phyloP scores from a whole-genome alignment of 2,113 vertebrate genomes.

The Oryzias melastigma region DNA sequence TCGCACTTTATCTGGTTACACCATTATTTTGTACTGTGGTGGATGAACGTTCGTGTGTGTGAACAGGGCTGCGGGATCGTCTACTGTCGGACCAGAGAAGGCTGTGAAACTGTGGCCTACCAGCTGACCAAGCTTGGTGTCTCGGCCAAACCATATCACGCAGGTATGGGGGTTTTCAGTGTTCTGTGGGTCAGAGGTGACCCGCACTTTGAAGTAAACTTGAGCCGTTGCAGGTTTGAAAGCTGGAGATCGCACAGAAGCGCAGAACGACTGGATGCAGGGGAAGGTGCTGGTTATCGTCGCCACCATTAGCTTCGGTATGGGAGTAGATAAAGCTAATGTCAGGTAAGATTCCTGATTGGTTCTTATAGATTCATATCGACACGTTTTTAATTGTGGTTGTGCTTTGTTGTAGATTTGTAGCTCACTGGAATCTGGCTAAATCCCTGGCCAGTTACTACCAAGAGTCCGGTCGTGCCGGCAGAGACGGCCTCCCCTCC shows the following conservation, averaged over 20 bases:
- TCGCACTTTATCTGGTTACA: no score
- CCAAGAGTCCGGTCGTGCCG: slow-evolving; percentile 95
- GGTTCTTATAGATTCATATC: not conserved
- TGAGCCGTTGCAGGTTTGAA: slow-evolving; percentile 81
- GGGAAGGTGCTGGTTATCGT: slow-evolving; percentile 91
- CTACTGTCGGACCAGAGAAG: slow-evolving; percentile 94
- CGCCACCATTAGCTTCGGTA: slow-evolving; percentile 97
- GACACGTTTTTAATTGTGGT: not conserved
- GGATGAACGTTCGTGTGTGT: slow-evolving; percentile 16
- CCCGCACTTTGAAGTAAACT: not conserved
- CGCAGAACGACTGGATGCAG: slow-evolving; percentile 95
- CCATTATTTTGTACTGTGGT: not conserved
- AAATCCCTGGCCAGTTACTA: slow-evolving; percentile 98
- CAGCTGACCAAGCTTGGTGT: slow-evolving; percentile 87
- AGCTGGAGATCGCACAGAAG: slow-evolving; percentile 81
- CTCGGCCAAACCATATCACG: slow-evolving; percentile 90
- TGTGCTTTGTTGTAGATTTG: slow-evolving; percentile 81
- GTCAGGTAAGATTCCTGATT: slow-evolving; percentile 81
- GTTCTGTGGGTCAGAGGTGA: not conserved
- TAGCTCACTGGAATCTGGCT: slow-evolving; percentile 96
- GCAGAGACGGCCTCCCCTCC: slow-evolving; percentile 90
- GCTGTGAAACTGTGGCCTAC: slow-evolving; percentile 89
- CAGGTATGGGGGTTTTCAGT: slow-evolving; percentile 77
- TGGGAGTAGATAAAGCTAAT: slow-evolving; percentile 97
- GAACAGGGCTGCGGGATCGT: slow-evolving; percentile 91